Conservation (phyloP, 2,797 vertebrate genomes). For the Chiroxiphia lanceolata region DNA sequence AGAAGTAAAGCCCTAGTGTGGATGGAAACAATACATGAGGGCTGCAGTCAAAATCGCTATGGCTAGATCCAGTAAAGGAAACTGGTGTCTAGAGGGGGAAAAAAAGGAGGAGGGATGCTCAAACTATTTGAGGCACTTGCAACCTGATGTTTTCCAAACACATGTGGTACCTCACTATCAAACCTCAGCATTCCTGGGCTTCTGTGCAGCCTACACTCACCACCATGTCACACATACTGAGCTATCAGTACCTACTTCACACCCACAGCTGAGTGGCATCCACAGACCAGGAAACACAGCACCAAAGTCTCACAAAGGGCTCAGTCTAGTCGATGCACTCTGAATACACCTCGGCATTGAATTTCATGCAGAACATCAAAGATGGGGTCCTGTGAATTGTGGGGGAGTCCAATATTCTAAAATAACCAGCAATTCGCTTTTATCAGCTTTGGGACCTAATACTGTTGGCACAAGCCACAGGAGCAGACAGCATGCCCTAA, state of each 20-base stretch:
- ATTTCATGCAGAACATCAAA: not conserved
- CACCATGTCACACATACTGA: not conserved
- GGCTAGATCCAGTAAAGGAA: not conserved
- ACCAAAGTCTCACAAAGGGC: not conserved
- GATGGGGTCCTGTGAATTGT: not conserved
- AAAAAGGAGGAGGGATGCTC: not conserved
- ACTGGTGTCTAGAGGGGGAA: fast-evolving
- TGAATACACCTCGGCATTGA: not conserved
- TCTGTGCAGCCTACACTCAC: not conserved
- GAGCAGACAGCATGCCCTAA: not conserved
- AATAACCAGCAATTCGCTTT: not conserved
- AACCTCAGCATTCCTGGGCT: not conserved
- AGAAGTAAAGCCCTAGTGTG: not conserved
- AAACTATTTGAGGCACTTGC: not conserved
- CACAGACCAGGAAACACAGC: not conserved
- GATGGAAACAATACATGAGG: not conserved
- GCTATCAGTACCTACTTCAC: not conserved
- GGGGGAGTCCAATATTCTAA: not conserved
- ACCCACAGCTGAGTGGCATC: not conserved
- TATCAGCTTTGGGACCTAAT: not conserved
- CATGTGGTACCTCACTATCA: not conserved
- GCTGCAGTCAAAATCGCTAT: not conserved
- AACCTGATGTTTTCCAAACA: not conserved
- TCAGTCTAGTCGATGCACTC: not conserved
- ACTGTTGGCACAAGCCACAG: not conserved